Conservation (phyloP, 2,888 invertebrate species). For the Tholera decimalis region DNA sequence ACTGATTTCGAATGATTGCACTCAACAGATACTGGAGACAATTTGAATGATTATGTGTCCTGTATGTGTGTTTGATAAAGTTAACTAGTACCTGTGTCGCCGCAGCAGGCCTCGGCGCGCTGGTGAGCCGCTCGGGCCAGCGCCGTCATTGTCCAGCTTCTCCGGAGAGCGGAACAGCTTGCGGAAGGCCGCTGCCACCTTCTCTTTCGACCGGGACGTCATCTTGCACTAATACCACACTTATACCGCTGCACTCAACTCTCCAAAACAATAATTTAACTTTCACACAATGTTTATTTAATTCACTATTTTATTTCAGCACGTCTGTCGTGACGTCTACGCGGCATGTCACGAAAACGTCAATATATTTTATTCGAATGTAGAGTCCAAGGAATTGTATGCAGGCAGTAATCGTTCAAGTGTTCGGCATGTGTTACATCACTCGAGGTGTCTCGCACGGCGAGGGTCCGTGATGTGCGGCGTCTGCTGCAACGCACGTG, state of each 20-base stretch:
- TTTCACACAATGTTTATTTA: conserved; percentile 71
- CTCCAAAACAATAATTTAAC: conserved; percentile 67
- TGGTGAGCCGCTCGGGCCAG: conserved; percentile 92
- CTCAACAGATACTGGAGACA: conserved; percentile 1
- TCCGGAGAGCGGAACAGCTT: conserved; percentile 95
- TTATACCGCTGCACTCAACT: conserved; percentile 74
- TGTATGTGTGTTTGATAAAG: not conserved
- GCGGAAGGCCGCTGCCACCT: conserved; percentile 95
- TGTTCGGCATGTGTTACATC: conserved; percentile 71
- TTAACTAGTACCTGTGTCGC: conserved; percentile 82
- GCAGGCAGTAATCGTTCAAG: conserved; percentile 60
- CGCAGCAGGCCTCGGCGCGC: conserved; percentile 90
- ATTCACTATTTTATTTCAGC: conserved; percentile 51
- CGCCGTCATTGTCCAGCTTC: conserved; percentile 93
- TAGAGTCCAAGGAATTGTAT: conserved; percentile 51
- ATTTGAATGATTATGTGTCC: not conserved
- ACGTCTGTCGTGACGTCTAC: conserved; percentile 70
- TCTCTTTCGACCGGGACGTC: conserved; percentile 95
- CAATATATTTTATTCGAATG: conserved; percentile 75
- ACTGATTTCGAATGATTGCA: conserved; percentile 8
- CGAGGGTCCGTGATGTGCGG: conserved; percentile 66
- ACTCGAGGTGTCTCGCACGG: conserved; percentile 76
- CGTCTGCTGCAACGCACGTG: conserved; percentile 78
- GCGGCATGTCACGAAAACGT: conserved; percentile 78
- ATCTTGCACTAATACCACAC: conserved; percentile 87